Conservation (phyloP, 1,140 invertebrate species). For the Ylistrum balloti region DNA sequence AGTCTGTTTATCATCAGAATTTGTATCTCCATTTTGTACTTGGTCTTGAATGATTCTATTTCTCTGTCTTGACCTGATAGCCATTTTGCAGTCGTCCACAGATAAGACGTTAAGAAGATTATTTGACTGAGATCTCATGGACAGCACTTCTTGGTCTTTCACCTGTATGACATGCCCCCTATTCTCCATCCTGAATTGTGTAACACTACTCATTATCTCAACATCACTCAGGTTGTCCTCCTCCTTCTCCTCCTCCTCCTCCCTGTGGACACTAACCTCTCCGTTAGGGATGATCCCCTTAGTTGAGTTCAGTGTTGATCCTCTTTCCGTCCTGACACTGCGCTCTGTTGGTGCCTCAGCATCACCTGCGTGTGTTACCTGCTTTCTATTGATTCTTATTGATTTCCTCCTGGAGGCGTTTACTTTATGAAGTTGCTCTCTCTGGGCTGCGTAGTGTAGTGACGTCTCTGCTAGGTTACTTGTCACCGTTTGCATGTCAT, state of each 20-base stretch:
- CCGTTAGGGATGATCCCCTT: constrained; percentile 41
- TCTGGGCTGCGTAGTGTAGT: constrained; percentile 60
- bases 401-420: constrained; percentile 46
- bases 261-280: constrained; percentile 18
- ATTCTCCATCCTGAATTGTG: constrained; percentile 55
- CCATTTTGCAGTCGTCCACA: constrained; percentile 73
- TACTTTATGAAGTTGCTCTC: constrained; percentile 53
- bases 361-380: constrained; percentile 44
- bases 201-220: constrained; percentile 45
- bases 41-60: constrained; percentile 42
- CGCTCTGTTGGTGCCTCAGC: constrained; percentile 16
- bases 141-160: constrained; percentile 47
- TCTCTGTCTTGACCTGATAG: constrained; percentile 47
- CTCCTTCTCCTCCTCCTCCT: constrained; percentile 27
- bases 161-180: constrained; percentile 53
- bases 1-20: constrained; percentile 43
- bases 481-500: constrained; percentile 56
- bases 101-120: constrained; percentile 73
- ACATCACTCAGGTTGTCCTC: constrained; percentile 48
- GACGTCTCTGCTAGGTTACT: constrained; percentile 62
- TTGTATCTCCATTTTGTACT: background rate
- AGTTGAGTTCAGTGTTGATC: background rate
- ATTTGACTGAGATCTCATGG: constrained; percentile 65
- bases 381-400: constrained; percentile 58
- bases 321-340: background rate